Evolutionary conservation across 2,113 vertebrate genomes (phyloP).

Genomic region (Amia ocellicauda): DNA sequence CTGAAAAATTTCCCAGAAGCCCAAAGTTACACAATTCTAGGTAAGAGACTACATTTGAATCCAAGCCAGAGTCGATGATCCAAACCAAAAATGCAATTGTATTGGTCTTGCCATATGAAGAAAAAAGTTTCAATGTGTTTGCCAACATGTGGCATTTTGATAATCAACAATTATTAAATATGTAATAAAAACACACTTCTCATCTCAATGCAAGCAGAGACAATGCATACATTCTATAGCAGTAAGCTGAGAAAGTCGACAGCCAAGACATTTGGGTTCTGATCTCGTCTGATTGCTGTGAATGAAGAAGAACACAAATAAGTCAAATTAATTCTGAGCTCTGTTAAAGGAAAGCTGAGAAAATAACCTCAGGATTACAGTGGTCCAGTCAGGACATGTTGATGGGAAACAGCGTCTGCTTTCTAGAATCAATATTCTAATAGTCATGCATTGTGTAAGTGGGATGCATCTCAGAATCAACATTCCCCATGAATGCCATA

Average conservation of each 20-base stretch:
- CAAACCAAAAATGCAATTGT: no score
- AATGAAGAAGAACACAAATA: constrained; percentile 33
- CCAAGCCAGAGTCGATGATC: no score
- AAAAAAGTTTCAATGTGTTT: background rate
- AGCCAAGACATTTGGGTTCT: constrained; percentile 45
- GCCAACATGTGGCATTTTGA: constrained; percentile 3
- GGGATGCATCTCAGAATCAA: constrained; percentile 59
- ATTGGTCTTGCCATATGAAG: no score
- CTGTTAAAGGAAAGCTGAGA: background rate
- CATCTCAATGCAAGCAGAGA: constrained; percentile 6
- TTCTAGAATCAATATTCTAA: constrained; percentile 23
- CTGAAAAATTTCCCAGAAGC: no score
- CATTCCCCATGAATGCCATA: constrained; percentile 32
- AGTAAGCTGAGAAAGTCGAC: constrained; percentile 42
- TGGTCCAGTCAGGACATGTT: constrained; percentile 12
- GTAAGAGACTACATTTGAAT: no score
- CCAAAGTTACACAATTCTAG: no score
- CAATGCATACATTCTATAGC: background rate
- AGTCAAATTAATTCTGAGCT: background rate
- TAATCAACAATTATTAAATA: constrained; percentile 2
- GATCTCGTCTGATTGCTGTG: constrained; percentile 40
- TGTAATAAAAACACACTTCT: background rate
- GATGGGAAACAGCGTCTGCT: constrained; percentile 13
- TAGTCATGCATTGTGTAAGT: constrained; percentile 30
- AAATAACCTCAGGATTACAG: constrained; percentile 3